Evolutionary conservation across 2,797 vertebrate genomes (phyloP).

Genomic region (Melopsittacus undulatus): DNA sequence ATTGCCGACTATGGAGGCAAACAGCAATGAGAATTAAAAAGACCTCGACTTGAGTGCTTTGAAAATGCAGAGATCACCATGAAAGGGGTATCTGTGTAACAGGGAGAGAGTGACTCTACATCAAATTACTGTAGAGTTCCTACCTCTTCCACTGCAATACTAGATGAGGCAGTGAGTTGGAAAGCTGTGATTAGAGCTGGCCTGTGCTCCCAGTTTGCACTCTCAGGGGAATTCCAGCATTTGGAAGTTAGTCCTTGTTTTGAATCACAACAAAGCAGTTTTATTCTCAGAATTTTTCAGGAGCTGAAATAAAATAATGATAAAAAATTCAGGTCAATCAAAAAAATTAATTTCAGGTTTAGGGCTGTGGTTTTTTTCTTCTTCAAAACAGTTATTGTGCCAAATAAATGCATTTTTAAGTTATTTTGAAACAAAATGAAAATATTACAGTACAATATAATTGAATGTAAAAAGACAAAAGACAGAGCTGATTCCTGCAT

Average conservation of each 20-base stretch:
- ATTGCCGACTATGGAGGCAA: background rate
- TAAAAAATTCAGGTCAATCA: background rate
- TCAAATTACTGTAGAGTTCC: rapidly evolving
- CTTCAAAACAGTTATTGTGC: background rate
- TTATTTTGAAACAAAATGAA: background rate
- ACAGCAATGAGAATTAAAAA: background rate
- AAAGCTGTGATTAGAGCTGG: background rate
- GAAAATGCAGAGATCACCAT: background rate
- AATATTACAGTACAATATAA: background rate
- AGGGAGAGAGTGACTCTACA: background rate
- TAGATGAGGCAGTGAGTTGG: background rate
- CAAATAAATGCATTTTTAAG: background rate
- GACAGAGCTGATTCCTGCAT: background rate
- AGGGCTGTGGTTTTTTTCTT: background rate
- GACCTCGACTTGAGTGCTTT: background rate
- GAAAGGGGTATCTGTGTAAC: background rate
- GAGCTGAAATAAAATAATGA: background rate
- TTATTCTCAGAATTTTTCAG: background rate
- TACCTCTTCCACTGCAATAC: background rate
- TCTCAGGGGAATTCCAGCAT: background rate
- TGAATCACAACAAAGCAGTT: background rate
- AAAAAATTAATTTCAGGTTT: background rate
- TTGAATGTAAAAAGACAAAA: background rate
- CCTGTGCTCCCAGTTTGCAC: rapidly evolving
- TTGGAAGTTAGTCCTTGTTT: background rate